Conservation (phyloP, 2,797 vertebrate genomes). For the Halcyon smyrnensis region DNA sequence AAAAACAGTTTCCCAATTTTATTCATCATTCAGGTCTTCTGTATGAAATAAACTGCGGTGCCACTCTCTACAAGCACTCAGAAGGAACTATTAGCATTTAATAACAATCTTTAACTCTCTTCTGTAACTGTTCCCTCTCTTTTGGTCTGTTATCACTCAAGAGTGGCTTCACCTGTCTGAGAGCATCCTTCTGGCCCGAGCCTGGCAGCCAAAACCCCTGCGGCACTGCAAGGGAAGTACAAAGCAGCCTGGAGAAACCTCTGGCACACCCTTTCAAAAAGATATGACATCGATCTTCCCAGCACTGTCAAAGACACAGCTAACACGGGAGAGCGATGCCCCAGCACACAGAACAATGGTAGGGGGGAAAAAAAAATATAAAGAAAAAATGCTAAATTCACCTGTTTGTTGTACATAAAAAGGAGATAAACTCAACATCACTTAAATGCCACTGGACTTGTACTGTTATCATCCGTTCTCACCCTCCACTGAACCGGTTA, state of each 20-base stretch:
- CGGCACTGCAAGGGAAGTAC: neutral
- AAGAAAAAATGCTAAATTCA: neutral
- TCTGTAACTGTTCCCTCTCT: neutral
- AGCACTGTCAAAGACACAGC: neutral
- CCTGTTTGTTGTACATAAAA: neutral
- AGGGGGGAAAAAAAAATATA: fast-evolving
- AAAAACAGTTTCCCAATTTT: neutral
- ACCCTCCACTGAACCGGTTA: neutral
- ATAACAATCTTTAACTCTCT: neutral
- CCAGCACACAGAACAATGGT: neutral
- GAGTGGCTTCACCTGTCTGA: neutral
- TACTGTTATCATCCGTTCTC: neutral
- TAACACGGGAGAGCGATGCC: neutral
- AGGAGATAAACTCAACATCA: neutral
- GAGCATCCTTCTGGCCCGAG: neutral
- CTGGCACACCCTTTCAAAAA: neutral
- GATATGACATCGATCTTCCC: neutral
- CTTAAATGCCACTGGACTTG: constrained; percentile 2
- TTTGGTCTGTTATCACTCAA: neutral
- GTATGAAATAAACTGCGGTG: neutral
- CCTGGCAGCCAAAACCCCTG: neutral
- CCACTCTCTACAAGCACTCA: neutral
- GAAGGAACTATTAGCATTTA: neutral
- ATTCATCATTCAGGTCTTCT: neutral
- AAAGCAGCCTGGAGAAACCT: neutral